These are phyloP conservation scores for Macaca nemestrina DNA, from an alignment of 2,113 vertebrate species.

Conservation along the genomic window DNA sequence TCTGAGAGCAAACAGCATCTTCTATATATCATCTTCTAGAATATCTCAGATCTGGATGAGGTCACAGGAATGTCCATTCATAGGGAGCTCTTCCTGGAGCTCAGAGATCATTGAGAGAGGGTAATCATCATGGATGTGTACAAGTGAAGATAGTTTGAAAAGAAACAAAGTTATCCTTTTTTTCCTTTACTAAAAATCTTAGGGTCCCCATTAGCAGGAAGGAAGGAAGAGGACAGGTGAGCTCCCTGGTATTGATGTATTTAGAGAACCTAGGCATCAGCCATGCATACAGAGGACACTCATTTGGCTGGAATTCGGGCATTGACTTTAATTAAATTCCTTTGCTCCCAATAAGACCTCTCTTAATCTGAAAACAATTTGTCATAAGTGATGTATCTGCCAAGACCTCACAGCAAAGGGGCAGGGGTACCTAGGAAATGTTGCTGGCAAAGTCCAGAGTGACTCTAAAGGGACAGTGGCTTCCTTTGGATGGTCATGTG, in stretches of 20 bases:
- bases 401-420: neutral
- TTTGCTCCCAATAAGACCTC: neutral
- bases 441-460: neutral
- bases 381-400: neutral
- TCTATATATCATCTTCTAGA: neutral
- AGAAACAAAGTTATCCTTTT: neutral
- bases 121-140: fast-evolving
- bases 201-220: neutral
- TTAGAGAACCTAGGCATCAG: neutral
- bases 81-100: neutral
- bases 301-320: neutral
- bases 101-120: neutral
- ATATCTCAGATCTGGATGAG: neutral
- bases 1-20: neutral
- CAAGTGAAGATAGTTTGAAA: neutral
- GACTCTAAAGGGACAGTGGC: neutral
- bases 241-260: neutral
- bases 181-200: neutral
- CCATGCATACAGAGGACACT: neutral
- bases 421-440: neutral
- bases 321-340: neutral
- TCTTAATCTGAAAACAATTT: neutral
- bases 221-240: neutral
- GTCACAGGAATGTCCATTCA: neutral
- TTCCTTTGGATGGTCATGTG: neutral